Conservation (phyloP, 2,113 vertebrate species). For the Bufo bufo region DNA sequence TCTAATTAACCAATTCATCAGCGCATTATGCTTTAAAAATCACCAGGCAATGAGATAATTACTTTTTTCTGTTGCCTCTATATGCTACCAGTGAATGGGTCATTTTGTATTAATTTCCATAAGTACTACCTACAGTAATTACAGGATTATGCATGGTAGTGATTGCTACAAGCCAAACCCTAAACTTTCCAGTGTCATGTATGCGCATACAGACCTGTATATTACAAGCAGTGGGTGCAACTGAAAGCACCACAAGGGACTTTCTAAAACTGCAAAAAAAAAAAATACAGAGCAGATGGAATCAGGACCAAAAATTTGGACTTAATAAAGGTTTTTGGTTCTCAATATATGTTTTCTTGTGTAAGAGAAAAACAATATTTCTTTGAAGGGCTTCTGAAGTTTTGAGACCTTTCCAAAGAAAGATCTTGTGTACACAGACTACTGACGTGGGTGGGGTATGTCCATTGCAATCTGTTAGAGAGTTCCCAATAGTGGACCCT, state of each 20-base stretch:
- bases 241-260: neutral
- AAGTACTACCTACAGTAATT: conserved; percentile 20
- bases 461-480: neutral
- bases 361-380: neutral
- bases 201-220: neutral
- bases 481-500: neutral
- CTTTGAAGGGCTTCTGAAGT: neutral
- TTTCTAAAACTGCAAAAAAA: neutral
- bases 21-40: conserved; percentile 1
- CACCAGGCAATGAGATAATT: conserved; percentile 1
- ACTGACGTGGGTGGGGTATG: too few species aligned
- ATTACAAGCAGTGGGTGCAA: neutral
- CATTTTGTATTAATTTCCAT: conserved; percentile 42
- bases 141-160: conserved; percentile 7
- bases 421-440: too few species aligned
- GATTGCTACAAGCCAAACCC: conserved; percentile 22
- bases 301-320: neutral
- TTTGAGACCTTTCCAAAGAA: too few species aligned
- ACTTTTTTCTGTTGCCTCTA: conserved; percentile 16
- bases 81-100: conserved; percentile 19
- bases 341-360: neutral
- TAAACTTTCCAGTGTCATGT: neutral
- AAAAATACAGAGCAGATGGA: neutral
- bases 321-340: neutral
- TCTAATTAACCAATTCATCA: conserved; percentile 36